phyloP scores from a whole-genome alignment of 2,888 invertebrate species.

The Spisula solida region DNA sequence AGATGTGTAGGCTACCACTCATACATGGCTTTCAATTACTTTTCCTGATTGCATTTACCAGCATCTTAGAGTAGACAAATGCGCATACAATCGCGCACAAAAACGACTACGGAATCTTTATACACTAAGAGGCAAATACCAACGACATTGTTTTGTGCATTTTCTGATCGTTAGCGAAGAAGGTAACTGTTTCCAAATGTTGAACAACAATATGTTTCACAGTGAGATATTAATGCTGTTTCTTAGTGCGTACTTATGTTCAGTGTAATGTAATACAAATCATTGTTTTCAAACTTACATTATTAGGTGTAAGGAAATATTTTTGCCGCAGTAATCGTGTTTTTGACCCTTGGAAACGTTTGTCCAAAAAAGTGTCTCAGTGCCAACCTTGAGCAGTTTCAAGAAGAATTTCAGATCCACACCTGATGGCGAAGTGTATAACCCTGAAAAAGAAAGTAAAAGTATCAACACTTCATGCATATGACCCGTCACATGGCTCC shows the following conservation, averaged over 20 bases:
- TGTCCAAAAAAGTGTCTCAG: too few relatives aligned
- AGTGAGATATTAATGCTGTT: neutral
- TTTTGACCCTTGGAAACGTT: too few relatives aligned
- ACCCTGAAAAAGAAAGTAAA: too few relatives aligned
- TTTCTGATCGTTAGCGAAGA: neutral
- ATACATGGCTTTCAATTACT: neutral
- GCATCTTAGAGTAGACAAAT: neutral
- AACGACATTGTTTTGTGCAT: neutral
- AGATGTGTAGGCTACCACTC: neutral
- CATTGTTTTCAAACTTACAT: too few relatives aligned
- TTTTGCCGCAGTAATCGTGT: too few relatives aligned
- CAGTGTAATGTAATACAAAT: too few relatives aligned
- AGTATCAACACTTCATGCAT: too few relatives aligned
- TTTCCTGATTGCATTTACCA: conserved; percentile 1
- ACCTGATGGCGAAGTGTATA: too few relatives aligned
- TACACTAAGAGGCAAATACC: neutral
- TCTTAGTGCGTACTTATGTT: neutral
- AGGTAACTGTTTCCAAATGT: conserved; percentile 4
- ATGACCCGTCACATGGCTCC: too few relatives aligned
- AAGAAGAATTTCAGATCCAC: too few relatives aligned
- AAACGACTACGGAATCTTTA: neutral
- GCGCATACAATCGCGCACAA: neutral
- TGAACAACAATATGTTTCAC: neutral
- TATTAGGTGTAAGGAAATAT: too few relatives aligned
- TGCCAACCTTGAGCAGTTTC: too few relatives aligned